Percentiles rank a stretch among this genome's conserved stretches.
These are phyloP conservation scores for Neomorphus geoffroyi DNA, from an alignment of 2,797 vertebrate genomes.

Conservation along the genomic window DNA sequence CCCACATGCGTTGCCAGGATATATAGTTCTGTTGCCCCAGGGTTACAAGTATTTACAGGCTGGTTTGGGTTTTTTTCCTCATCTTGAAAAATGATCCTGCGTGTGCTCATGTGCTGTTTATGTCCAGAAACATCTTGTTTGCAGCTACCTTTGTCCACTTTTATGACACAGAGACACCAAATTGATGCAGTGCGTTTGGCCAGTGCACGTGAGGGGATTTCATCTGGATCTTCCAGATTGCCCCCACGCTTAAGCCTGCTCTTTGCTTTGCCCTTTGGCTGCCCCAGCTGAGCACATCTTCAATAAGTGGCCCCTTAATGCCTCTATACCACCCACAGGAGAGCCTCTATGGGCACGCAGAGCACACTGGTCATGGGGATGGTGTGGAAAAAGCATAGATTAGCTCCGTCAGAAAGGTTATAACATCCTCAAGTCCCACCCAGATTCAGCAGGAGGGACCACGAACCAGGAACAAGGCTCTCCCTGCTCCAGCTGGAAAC, in stretches of 20 bases:
- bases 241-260: background rate
- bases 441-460: background rate
- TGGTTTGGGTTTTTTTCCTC: no score
- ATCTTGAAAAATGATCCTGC: background rate
- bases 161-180: background rate
- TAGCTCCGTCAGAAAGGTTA: background rate
- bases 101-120: fast-evolving
- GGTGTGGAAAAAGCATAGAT: background rate
- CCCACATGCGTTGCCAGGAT: background rate
- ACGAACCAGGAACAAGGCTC: background rate
- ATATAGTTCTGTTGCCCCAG: background rate
- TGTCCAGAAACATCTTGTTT: background rate
- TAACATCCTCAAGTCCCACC: background rate
- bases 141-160: background rate
- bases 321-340: background rate
- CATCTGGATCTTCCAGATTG: background rate
- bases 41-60: background rate
- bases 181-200: fast-evolving
- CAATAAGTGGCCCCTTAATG: no score
- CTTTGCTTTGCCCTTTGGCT: background rate
- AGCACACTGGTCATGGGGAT: background rate
- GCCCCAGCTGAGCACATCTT: background rate
- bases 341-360: background rate
- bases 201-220: fast-evolving
- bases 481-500: background rate